A percentile compares a stretch with the other conserved stretches of the same genome.
phyloP scores from a whole-genome alignment of 92 coral and sea anemone genomes.

The Siderastrea radians region DNA sequence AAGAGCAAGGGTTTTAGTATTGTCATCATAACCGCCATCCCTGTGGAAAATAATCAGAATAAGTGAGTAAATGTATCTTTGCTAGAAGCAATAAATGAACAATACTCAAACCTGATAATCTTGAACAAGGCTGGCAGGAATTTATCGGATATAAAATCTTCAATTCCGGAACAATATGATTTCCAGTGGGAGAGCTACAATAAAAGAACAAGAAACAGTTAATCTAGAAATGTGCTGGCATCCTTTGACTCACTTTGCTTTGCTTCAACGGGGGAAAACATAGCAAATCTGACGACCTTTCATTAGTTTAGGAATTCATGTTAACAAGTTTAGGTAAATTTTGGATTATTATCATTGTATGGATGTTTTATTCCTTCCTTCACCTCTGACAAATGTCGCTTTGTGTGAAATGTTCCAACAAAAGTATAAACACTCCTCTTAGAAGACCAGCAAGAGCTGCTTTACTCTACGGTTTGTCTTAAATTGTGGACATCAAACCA shows the following conservation, averaged over 20 bases:
- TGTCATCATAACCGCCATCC: slow-evolving; percentile 57
- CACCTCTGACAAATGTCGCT: too few relatives aligned
- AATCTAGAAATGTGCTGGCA: background rate
- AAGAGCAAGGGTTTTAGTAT: slow-evolving; percentile 85
- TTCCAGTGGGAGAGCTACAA: slow-evolving; percentile 91
- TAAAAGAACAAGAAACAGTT: slow-evolving; percentile 8
- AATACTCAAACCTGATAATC: slow-evolving; percentile 78
- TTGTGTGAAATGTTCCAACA: too few relatives aligned
- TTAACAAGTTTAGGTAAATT: too few relatives aligned
- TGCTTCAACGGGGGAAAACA: too few relatives aligned
- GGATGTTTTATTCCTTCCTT: too few relatives aligned
- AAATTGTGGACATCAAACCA: too few relatives aligned
- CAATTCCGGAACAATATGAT: slow-evolving; percentile 75
- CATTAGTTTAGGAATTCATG: too few relatives aligned
- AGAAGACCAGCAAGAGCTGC: too few relatives aligned
- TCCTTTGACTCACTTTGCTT: background rate
- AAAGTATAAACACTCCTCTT: too few relatives aligned
- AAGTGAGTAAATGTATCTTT: background rate
- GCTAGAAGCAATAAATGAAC: background rate
- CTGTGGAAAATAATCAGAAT: slow-evolving; percentile 33
- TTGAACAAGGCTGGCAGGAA: slow-evolving; percentile 91
- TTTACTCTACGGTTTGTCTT: too few relatives aligned
- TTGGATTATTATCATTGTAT: too few relatives aligned
- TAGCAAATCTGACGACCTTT: too few relatives aligned
- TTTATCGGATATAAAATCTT: slow-evolving; percentile 80